These are phyloP conservation scores for Syngnathoides biaculeatus DNA, from an alignment of 2,113 vertebrate species.

Conservation along the genomic window DNA sequence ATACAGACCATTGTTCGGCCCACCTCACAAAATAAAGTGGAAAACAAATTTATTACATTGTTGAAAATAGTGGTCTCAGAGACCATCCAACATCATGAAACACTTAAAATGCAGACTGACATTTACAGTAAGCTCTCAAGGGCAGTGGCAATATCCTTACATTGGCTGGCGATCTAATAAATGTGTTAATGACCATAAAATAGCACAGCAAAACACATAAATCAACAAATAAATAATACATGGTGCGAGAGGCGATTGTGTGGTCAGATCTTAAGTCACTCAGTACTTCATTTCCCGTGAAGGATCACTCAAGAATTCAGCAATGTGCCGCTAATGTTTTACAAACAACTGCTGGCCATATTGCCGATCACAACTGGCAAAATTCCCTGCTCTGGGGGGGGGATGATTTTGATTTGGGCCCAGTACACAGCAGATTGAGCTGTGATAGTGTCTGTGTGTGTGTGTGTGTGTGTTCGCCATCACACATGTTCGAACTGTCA, in stretches of 20 bases:
- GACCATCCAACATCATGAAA: no score
- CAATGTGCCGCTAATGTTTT: constrained; percentile 41
- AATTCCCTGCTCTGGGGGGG: constrained; percentile 25
- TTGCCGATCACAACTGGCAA: constrained; percentile 64
- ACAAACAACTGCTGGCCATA: constrained; percentile 59
- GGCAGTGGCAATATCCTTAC: no score
- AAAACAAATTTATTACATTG: neutral
- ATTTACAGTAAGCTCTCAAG: no score
- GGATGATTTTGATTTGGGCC: constrained; percentile 22
- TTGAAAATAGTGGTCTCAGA: no score
- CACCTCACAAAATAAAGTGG: neutral
- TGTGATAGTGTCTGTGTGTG: constrained; percentile 32
- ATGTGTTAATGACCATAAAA: no score
- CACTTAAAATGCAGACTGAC: no score
- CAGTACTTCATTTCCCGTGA: constrained; percentile 56
- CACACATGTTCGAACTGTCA: constrained; percentile 59
- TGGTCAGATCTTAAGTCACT: constrained; percentile 17
- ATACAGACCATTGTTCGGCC: no score
- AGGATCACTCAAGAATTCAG: constrained; percentile 39
- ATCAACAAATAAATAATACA: neutral
- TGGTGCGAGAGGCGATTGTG: constrained; percentile 1
- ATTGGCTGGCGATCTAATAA: no score
- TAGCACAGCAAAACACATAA: neutral
- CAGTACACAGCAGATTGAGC: constrained; percentile 58
- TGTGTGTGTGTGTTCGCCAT: constrained; percentile 45